These are phyloP conservation scores for Kradibia gibbosae DNA, from an alignment of 1,140 invertebrate species.

Conservation along the genomic window DNA sequence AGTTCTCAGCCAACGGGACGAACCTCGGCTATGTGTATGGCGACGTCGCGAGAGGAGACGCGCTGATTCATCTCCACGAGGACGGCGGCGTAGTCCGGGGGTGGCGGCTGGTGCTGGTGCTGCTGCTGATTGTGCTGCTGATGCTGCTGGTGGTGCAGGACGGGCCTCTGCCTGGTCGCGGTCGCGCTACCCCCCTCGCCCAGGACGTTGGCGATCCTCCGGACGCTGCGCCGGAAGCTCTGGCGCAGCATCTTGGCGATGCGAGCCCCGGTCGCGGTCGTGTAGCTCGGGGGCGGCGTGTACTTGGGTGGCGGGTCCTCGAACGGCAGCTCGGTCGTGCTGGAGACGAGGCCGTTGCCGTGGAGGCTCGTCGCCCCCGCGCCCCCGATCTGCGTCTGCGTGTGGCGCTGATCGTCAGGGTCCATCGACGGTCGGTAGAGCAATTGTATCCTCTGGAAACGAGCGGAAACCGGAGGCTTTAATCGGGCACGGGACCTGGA, in stretches of 20 bases:
- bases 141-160: constrained; percentile 74
- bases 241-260: constrained; percentile 85
- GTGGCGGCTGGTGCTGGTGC: constrained; percentile 68
- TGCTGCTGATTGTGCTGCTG: constrained; percentile 71
- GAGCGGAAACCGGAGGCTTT: background rate
- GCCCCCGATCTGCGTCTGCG: constrained; percentile 59
- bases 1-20: too few species aligned
- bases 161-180: constrained; percentile 39
- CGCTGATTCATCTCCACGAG: constrained; percentile 76
- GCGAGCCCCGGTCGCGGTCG: constrained; percentile 88
- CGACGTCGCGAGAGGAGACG: constrained; percentile 53
- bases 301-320: constrained; percentile 94
- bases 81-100: constrained; percentile 78
- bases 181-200: constrained; percentile 64
- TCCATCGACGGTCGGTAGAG: constrained; percentile 80
- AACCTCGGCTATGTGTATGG: constrained; percentile 57
- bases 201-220: constrained; percentile 76
- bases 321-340: constrained; percentile 67
- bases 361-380: constrained; percentile 57
- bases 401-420: constrained; percentile 59
- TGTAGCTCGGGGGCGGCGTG: constrained; percentile 92
- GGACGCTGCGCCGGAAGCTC: constrained; percentile 85
- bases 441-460: constrained; percentile 80
- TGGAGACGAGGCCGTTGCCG: constrained; percentile 63
- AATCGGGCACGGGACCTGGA: background rate